Evolutionary conservation across 2,888 invertebrate genomes (phyloP), one percentile per base, ranked within the genome.

Genomic region (Ochropleura plecta): DNA sequence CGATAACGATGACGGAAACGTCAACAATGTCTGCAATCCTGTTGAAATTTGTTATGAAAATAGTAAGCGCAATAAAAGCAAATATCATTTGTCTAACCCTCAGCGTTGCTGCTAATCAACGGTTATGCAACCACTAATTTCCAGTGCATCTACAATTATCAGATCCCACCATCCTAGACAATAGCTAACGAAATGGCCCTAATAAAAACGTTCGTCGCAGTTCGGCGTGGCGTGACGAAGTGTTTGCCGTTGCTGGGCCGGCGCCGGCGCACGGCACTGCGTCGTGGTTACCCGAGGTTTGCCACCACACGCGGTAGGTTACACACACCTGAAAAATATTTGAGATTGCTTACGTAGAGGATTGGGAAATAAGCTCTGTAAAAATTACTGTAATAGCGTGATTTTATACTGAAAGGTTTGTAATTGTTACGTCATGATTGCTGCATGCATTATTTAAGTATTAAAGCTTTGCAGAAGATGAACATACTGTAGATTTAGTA

Each of bases 221-320:
- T 60, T 51, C 69, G 44, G 9, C 62, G 76, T 77, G 73, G 68
- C 85, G 78, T 81, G 83, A 82, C 86, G 60, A 55, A 51, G 82
- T 84, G 74, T 80, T 84, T 86, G 59, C 55, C 51, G 51, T 7
- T 18, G 5, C 40, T 48, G 70, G 53, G 69, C 69, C 66, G 16
- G 82, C 76, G 69, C 69, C 66, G 16, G 82, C 76, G 60, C 71
- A 55, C 51, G 57, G 55, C 42, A 16, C 70, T 48, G n/a, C 62
- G 10, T 30, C 40, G 64, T 40, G 30, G 16, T 4, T 40, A 40
- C 30, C 14, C 16, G 16, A 71, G 48, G 40, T 40, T 65, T 65
- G 57, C 9, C 53, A n/a, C 69, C 30, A 14, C 57, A 57, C 20
- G 18, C 16, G 18, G 42, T 48, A 55, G 44, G 40, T 20, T 65